Evolutionary conservation across 2,797 vertebrate species (phyloP).

Genomic region (Heteromormyrus szaboi): DNA sequence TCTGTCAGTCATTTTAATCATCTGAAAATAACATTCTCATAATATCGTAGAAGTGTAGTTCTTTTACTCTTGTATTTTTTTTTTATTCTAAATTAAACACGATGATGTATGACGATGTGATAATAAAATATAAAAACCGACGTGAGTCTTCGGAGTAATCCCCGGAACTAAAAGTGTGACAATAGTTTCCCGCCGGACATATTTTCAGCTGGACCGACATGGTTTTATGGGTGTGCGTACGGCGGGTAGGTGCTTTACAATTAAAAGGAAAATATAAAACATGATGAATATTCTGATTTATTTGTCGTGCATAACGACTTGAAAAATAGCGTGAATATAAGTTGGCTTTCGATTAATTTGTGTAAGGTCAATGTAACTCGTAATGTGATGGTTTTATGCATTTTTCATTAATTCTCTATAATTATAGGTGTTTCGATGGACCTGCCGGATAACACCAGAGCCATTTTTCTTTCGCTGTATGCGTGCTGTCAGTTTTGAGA

Average conservation of each 20-base stretch:
- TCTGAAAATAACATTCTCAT: neutral
- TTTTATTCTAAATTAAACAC: neutral
- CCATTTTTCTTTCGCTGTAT: neutral
- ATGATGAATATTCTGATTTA: neutral
- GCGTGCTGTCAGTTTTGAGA: conserved; percentile 5
- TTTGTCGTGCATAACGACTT: neutral
- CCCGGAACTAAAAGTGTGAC: conserved; percentile 44
- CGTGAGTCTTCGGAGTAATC: neutral
- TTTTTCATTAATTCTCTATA: conserved; percentile 4
- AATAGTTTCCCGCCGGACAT: neutral
- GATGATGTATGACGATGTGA: neutral
- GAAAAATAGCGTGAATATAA: neutral
- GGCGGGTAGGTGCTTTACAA: conserved; percentile 38
- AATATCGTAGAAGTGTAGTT: neutral
- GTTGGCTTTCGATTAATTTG: neutral
- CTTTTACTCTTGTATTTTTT: neutral
- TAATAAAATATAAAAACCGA: conserved; percentile 24
- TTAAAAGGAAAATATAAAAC: neutral
- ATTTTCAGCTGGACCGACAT: conserved; percentile 47
- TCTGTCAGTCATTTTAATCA: neutral
- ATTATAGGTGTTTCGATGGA: conserved; percentile 47
- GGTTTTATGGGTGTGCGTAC: conserved; percentile 23
- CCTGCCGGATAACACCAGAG: conserved; percentile 27
- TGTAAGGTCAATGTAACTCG: neutral
- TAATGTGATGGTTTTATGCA: neutral